These are phyloP conservation scores for Mesocentrotus franciscanus DNA, from an alignment of 53 echinoderm and acorn worm species.

Conservation along the genomic window DNA sequence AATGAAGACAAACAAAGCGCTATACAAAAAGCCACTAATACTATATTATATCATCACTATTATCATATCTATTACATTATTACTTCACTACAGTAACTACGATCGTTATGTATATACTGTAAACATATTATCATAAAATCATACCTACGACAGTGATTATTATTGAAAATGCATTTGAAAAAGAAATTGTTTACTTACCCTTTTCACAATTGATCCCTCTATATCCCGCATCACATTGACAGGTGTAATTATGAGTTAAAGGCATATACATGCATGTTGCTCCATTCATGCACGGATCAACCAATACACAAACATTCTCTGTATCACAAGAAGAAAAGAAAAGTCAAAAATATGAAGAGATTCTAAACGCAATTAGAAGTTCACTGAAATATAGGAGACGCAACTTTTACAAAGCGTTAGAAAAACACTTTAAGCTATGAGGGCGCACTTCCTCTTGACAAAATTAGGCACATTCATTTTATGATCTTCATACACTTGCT, in stretches of 20 bases:
- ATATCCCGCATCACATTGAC: neutral
- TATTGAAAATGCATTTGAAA: too few relatives aligned
- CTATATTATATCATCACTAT: neutral
- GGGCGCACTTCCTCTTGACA: too few relatives aligned
- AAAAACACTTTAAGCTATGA: too few relatives aligned
- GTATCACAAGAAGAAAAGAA: neutral
- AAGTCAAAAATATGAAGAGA: too few relatives aligned
- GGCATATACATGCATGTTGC: neutral
- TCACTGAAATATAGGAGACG: too few relatives aligned
- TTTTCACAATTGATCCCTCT: neutral
- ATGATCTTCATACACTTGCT: too few relatives aligned
- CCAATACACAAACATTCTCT: neutral
- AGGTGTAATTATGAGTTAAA: neutral
- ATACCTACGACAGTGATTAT: neutral
- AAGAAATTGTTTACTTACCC: neutral
- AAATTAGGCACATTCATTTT: too few relatives aligned
- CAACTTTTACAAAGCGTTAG: too few relatives aligned
- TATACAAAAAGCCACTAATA: neutral
- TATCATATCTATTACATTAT: neutral
- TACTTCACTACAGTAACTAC: neutral
- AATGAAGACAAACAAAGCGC: neutral
- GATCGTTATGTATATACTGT: neutral
- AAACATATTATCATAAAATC: neutral
- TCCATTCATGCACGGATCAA: neutral
- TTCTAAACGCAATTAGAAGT: too few relatives aligned